Base-by-base conservation (phyloP, 2,888 invertebrate genomes). In the Lasius fuliginosus region DNA sequence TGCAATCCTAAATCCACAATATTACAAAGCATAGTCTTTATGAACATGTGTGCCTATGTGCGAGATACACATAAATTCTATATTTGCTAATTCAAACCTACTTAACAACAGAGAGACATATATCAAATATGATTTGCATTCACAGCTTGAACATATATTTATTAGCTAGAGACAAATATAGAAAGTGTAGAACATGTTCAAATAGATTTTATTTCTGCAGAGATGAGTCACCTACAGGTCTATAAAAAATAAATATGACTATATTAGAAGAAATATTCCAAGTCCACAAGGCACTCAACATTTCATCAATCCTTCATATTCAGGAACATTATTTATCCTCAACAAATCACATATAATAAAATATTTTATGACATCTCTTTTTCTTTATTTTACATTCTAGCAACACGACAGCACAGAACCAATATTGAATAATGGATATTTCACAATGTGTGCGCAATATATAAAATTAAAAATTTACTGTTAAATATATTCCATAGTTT, bases 261-360 rank as follows among this genome's bases (percentile, higher is more conserved):
- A 42, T 69, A 9, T 15, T 65, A 53, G 65, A 85, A 92, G 88
- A 89, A 92, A 92, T 85, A 85, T 91, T 88, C 86, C 73, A 86
- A 90, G 87, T 89, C 91, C 88, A 88, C 87, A 93, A 93, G 93
- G 92, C 93, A 93, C 93, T 81, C 84, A 65, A 87, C 85, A 75
- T 83, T 85, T 88, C 82, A 89, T 87, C 86, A 84, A 83, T 79
- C 85, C 86, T 87, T 83, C 82, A 86, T 64, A 83, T 82, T 87
- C 82, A 90, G 87, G 89, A 92, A 92, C 88, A 88, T 91, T 27
- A 40, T 85, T 67, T 71, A 46, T 56, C 9, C 53, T 67, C 27
- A 42, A 86, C 69, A 83, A 53, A 68, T 68, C 68, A 53, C 68
- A 68, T 27, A 12, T 68, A 68, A 40, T 68, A 76, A 76, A 76